Evolutionary conservation across 2,888 invertebrate species (phyloP), one percentile per base, ranked within the genome.

Genomic region (Drosophila eohydei): DNA sequence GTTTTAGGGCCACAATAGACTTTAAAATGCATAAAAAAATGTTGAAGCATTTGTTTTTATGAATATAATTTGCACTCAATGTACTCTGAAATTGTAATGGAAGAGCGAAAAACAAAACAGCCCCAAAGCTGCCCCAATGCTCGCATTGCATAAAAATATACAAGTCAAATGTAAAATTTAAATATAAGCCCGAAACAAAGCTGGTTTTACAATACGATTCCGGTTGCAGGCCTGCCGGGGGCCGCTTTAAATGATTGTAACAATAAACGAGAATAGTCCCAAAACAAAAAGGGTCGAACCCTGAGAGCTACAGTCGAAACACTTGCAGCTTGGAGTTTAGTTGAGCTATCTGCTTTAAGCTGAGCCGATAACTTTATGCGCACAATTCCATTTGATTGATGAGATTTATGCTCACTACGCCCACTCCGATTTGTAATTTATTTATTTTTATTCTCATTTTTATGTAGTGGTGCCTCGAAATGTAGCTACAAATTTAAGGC

Each of bases 311-410:
- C 12, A 11, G 11, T 5, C 14, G 30, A 34, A 30, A 16, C 50
- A 32, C 50, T 50, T 32, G 44, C 6, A 21, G 55, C 48, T 41
- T n/a, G 12, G 40, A 56, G 40, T 48, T 58, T 57, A 59, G 55
- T 50, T 40, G 38, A 60, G 65, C 71, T 84, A 84, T 84, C 77
- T 79, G 69, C 71, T 77, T 88, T 84, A 81, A 81, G 88, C 76
- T 86, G 87, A 90, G 87, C 77, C 76, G 90, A 90, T 86, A 90
- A 86, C 87, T 86, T 90, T 88, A 88, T 85, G 74, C 74, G 70
- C 67, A 77, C 78, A 86, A 86, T 85, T 83, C 90, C 84, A 90
- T 89, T 90, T 86, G 86, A 86, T 86, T 86, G 90, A 86, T 89
- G 90, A 90, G 86, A 83, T 89, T 86, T 90, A 85, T 85, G 80